Conservation (phyloP, 2,113 vertebrate species). For the Agelaius tricolor region DNA sequence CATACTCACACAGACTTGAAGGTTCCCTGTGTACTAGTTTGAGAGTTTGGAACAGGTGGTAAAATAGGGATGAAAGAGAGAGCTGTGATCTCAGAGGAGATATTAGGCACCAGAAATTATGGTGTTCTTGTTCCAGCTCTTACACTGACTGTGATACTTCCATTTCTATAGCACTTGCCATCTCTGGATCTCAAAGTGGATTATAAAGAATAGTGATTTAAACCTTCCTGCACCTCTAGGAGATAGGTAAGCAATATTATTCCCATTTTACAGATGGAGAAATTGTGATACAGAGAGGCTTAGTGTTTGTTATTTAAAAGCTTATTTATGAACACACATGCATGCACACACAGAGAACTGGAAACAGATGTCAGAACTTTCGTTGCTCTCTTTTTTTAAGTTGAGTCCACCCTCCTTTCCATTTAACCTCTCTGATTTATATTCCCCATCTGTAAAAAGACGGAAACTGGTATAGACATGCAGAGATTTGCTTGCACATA, state of each 20-base stretch:
- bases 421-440: constrained; percentile 72
- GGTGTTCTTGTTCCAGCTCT: constrained; percentile 59
- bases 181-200: constrained; percentile 74
- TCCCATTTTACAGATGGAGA: constrained; percentile 73
- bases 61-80: constrained; percentile 22
- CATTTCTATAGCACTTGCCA: constrained; percentile 72
- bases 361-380: constrained; percentile 23
- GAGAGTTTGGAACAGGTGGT: neutral
- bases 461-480: constrained; percentile 4
- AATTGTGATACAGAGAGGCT: constrained; percentile 70
- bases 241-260: constrained; percentile 71
- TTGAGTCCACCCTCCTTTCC: constrained; percentile 55
- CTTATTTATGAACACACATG: neutral
- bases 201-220: constrained; percentile 75
- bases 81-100: constrained; percentile 38
- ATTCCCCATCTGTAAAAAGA: constrained; percentile 73
- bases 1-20: neutral
- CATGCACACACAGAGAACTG: neutral
- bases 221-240: constrained; percentile 70
- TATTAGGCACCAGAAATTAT: constrained; percentile 56
- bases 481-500: neutral
- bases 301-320: constrained; percentile 21
- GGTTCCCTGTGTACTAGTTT: neutral
- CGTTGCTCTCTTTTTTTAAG: constrained; percentile 15
- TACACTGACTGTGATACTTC: constrained; percentile 69